phyloP scores from a whole-genome alignment of 2,888 invertebrate genomes.

The Tetheella fluctuosa region DNA sequence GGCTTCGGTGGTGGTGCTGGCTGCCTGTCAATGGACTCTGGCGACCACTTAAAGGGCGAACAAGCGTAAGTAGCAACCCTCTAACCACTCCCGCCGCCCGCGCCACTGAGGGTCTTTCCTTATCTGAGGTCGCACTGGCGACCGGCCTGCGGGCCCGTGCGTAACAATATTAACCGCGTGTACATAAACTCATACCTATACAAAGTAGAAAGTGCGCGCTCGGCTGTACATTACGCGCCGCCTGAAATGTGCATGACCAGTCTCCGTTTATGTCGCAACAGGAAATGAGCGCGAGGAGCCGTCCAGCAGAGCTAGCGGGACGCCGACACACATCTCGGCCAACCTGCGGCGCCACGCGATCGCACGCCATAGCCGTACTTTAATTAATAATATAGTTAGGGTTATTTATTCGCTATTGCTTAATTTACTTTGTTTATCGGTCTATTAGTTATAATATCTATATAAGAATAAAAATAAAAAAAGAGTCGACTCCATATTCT shows the following conservation, averaged over 20 bases:
- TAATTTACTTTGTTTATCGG: slow-evolving; percentile 83
- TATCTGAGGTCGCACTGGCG: slow-evolving; percentile 78
- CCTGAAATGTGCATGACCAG: slow-evolving; percentile 84
- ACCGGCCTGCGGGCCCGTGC: slow-evolving; percentile 79
- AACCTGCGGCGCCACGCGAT: slow-evolving; percentile 77
- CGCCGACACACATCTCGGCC: slow-evolving; percentile 78
- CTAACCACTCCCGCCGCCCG: slow-evolving; percentile 78
- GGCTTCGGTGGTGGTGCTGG: slow-evolving; percentile 99
- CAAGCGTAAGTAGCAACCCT: slow-evolving; percentile 87
- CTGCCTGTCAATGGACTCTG: slow-evolving; percentile 97
- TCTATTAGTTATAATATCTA: slow-evolving; percentile 75
- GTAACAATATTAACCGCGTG: slow-evolving; percentile 84
- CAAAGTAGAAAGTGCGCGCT: slow-evolving; percentile 78
- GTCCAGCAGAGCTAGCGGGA: slow-evolving; percentile 74
- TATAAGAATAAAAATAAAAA: slow-evolving; percentile 74
- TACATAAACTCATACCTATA: slow-evolving; percentile 77
- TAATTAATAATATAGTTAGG: slow-evolving; percentile 81
- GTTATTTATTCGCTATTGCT: slow-evolving; percentile 83
- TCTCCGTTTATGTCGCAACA: slow-evolving; percentile 84
- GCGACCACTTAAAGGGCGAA: slow-evolving; percentile 91
- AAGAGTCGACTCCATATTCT: slow-evolving; percentile 79
- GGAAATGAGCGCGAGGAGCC: slow-evolving; percentile 80
- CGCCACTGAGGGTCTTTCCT: slow-evolving; percentile 84
- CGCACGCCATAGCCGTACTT: slow-evolving; percentile 77
- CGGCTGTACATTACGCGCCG: slow-evolving; percentile 82